phyloP scores from a whole-genome alignment of 2,888 invertebrate species.

The Epinotia nisella region DNA sequence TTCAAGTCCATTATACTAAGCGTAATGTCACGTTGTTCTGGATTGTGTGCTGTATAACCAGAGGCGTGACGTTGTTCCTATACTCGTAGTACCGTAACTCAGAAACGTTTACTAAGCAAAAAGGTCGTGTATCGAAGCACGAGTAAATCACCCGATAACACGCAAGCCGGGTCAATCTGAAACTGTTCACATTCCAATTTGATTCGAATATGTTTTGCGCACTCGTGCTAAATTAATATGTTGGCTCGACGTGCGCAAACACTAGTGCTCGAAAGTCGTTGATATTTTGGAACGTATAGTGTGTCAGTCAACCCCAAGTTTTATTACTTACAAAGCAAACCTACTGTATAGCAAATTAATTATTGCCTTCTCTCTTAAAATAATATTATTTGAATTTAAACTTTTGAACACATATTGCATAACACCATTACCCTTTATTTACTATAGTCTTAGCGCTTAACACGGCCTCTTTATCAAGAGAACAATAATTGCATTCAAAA shows the following conservation, averaged over 20 bases:
- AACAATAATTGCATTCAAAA: slow-evolving; percentile 84
- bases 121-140: neutral
- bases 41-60: slow-evolving; percentile 17
- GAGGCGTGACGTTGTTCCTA: slow-evolving; percentile 13
- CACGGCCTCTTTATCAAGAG: slow-evolving; percentile 71
- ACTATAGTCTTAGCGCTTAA: slow-evolving; percentile 51
- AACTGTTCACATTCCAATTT: too few species aligned
- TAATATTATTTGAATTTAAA: neutral
- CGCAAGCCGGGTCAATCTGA: too few species aligned
- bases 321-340: too few species aligned
- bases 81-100: neutral
- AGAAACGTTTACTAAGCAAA: neutral
- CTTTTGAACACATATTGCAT: slow-evolving; percentile 28
- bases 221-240: too few species aligned
- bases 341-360: too few species aligned
- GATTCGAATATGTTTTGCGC: too few species aligned
- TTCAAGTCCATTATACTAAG: slow-evolving; percentile 9
- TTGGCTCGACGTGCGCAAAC: too few species aligned
- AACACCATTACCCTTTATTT: slow-evolving; percentile 45
- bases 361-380: too few species aligned
- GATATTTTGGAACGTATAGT: too few species aligned
- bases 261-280: too few species aligned
- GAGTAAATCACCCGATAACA: neutral
- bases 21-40: neutral
- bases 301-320: too few species aligned